Evolutionary conservation across 2,888 invertebrate genomes (phyloP), one percentile per base, ranked within the genome.

Genomic region (Macrosiphum euphorbiae): DNA sequence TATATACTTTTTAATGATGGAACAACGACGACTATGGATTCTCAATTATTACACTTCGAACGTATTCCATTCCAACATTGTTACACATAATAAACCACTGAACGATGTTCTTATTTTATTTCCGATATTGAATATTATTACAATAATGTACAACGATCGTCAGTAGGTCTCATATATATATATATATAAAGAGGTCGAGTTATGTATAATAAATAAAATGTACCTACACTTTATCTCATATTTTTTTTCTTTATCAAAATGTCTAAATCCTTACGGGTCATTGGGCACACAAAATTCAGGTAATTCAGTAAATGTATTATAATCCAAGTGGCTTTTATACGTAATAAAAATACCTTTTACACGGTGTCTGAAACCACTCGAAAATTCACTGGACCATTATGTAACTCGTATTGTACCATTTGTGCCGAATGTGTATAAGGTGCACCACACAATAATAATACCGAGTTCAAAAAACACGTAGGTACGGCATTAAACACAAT

Each of bases 271-370:
- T 86, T 85, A 91, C 91, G 85, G 85, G 85, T 91, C 91, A 91
- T 91, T 86, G 85, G 58, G 44, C 85, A 44, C n/a, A 85, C 85
- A 85, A 55, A 91, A 91, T 55, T 24, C 58, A 58, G 24, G 85
- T 85, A 86, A 91, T 47, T 47, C 44, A 11, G 85, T 85, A 86
- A 91, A 86, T 47, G 91, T n/a, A 86, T 86, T 86, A 91, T 44
- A 58, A 91, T 91, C 91, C 85, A n/a, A 86, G 91, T 58, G 28
- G 91, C 91, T 85, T 91, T 91, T n/a, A 44, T 47, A 24, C 13
- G 91, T 86, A 85, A 91, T 86, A 91, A 91, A 86, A 91, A 86
- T 86, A 91, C 91, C 91, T 92, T 67, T 92, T 92, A 92, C 87
- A 61, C 67, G 67, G 92, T 92, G 87, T 26, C 92, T 92, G 92